Evolutionary conservation across 2,113 vertebrate species (phyloP), one percentile per base, ranked within the genome.

Genomic region (Apodemus sylvaticus): DNA sequence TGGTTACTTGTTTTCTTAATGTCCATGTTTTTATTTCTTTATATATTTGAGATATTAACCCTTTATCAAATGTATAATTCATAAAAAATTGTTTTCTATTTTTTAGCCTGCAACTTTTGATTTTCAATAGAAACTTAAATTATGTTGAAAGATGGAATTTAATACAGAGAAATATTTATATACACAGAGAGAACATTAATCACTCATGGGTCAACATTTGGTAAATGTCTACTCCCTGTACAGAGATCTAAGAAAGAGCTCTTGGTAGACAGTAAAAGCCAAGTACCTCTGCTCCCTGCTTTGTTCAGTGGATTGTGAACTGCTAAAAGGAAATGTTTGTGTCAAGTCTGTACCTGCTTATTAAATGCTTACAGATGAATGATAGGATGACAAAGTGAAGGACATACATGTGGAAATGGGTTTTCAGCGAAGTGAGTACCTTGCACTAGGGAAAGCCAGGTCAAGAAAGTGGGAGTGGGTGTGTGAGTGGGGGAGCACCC

Each of bases 361-460:
- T 81, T 91, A 91, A 86, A 71, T 89, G 89, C 89, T 91, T 91
- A 45, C 4, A 11, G 94, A 51, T 86, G n/a, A 92, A 76, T 81
- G 58, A 45, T 19, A 86, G 60, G 76, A 48, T 70, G 17, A n/a
- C 0, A 48, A 68, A 4, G 2, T 92, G 62, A 81, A 86, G 6
- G n/a, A 17, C 11, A 60, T 60, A 22, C 20, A 60, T 92, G 24
- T 70, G 55, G 76, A 87, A 92, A 53, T 76, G 19, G 7, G 7
- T 53, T 95, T 93, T 31, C 31, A n/a, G 14, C 66, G 45, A 87
- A 77, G 13, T 48, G 1, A 3, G 53, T 64, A n/a, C 4, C 3
- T 78, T 68, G 26, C 66, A 34, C 64, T 86, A 9, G 48, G 60
- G 6, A n/a, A n/a, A n/a, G n/a, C n/a, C n/a, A n/a, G n/a, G n/a